Conservation (phyloP, 2,797 vertebrate species). For the Melanotaenia parkinsoni region DNA sequence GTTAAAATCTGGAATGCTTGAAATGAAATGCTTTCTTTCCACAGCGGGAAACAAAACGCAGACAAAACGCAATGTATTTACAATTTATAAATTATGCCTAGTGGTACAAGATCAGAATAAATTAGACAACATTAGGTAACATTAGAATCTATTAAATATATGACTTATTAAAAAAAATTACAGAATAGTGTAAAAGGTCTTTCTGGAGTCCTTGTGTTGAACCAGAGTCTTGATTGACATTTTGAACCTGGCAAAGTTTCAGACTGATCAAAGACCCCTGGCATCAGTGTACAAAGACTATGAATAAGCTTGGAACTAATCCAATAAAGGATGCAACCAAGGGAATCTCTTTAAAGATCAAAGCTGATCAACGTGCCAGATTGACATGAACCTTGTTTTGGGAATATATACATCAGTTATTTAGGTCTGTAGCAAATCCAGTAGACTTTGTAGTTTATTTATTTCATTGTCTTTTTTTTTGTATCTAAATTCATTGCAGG, state of each 20-base stretch:
- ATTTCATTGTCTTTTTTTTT: too few relatives aligned
- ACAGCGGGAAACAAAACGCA: too few relatives aligned
- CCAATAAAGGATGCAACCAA: slow-evolving; percentile 53
- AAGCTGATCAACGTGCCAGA: slow-evolving; percentile 62
- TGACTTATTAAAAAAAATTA: slow-evolving; percentile 9
- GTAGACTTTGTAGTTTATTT: slow-evolving; percentile 16
- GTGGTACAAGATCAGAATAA: slow-evolving; percentile 11
- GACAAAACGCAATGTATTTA: slow-evolving; percentile 23
- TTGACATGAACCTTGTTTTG: slow-evolving; percentile 51
- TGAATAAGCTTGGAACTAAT: slow-evolving; percentile 60
- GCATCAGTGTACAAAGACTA: slow-evolving; percentile 55
- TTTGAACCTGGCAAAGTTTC: slow-evolving; percentile 61
- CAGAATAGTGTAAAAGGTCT: slow-evolving; percentile 25
- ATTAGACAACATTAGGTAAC: slow-evolving; percentile 18
- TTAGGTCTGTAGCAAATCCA: slow-evolving; percentile 52
- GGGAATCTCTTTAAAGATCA: slow-evolving; percentile 67
- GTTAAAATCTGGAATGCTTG: slow-evolving; percentile 35
- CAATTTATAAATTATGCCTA: slow-evolving; percentile 15
- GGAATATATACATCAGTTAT: slow-evolving; percentile 57
- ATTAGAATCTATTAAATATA: slow-evolving; percentile 25
- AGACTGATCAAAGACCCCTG: slow-evolving; percentile 64
- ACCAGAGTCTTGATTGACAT: slow-evolving; percentile 63
- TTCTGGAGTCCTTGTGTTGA: slow-evolving; percentile 28
- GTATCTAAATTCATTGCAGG: too few relatives aligned
- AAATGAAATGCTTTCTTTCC: slow-evolving; percentile 40